These are phyloP conservation scores for Vicugna pacos DNA, from an alignment of 2,113 vertebrate species.

Conservation along the genomic window DNA sequence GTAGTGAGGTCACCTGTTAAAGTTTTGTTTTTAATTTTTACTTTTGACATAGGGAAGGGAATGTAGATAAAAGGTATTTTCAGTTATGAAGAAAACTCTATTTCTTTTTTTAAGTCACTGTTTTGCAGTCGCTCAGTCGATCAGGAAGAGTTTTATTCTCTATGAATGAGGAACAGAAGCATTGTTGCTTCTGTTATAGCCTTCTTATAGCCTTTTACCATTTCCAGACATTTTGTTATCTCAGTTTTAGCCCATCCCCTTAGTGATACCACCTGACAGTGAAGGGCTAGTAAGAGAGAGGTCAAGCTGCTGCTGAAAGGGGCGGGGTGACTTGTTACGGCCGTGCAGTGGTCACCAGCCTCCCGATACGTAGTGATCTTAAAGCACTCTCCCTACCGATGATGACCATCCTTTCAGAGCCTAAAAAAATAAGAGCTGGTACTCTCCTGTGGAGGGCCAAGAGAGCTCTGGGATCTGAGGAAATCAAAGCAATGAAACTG, in stretches of 20 bases:
- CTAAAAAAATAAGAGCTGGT: background rate
- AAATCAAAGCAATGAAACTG: background rate
- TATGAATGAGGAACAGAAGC: background rate
- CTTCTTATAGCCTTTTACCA: background rate
- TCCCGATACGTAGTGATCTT: background rate
- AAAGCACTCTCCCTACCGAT: background rate
- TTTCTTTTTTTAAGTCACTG: conserved; percentile 7
- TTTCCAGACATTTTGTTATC: background rate
- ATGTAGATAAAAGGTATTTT: background rate
- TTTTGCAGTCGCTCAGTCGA: background rate
- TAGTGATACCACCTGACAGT: background rate
- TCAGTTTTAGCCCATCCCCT: background rate
- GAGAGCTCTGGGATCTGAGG: background rate
- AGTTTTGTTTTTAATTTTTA: background rate
- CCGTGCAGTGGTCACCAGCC: background rate
- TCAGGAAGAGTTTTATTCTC: background rate
- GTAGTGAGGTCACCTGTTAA: background rate
- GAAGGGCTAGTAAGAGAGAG: background rate
- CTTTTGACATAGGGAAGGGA: background rate
- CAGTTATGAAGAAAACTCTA: background rate
- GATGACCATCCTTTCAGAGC: background rate
- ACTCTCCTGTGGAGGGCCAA: background rate
- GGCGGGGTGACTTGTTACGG: background rate
- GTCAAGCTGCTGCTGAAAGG: rapidly evolving
- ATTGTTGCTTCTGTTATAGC: background rate